A percentile compares a stretch with the other conserved stretches of the same genome.
Evolutionary conservation across 2,888 invertebrate species (phyloP).

Genomic region (Temnothorax rugatulus): DNA sequence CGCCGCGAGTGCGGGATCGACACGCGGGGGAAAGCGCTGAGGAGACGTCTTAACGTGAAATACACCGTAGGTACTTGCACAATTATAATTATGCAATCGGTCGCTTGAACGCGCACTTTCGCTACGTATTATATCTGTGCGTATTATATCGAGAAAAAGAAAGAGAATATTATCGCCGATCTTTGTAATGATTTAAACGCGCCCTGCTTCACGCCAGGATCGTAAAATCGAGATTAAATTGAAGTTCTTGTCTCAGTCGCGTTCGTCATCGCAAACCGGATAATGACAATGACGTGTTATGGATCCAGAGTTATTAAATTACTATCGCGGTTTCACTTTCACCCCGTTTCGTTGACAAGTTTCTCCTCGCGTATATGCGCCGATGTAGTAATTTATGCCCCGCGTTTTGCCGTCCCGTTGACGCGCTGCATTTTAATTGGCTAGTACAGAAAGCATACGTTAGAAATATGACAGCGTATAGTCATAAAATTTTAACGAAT

Average conservation of each 20-base stretch:
- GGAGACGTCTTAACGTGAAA: slow-evolving; percentile 15
- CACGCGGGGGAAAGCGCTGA: background rate
- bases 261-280: background rate
- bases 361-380: slow-evolving; percentile 15
- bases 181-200: slow-evolving; percentile 10
- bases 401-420: background rate
- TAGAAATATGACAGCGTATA: background rate
- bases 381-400: background rate
- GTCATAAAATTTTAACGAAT: slow-evolving; percentile 1
- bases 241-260: background rate
- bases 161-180: background rate
- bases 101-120: background rate
- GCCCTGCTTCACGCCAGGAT: background rate
- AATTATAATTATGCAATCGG: slow-evolving; percentile 25
- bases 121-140: background rate
- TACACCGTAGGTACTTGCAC: background rate
- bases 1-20: background rate
- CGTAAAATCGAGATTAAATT: background rate
- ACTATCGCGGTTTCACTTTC: slow-evolving; percentile 17
- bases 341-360: slow-evolving; percentile 17
- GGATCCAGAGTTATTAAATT: slow-evolving; percentile 33
- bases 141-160: background rate
- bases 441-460: background rate
- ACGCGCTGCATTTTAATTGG: slow-evolving; percentile 14
- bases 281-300: background rate